Percentiles rank a stretch among this genome's conserved stretches.
phyloP scores from a whole-genome alignment of 53 echinoderm and acorn worm genomes.

The Apostichopus leukothele region DNA sequence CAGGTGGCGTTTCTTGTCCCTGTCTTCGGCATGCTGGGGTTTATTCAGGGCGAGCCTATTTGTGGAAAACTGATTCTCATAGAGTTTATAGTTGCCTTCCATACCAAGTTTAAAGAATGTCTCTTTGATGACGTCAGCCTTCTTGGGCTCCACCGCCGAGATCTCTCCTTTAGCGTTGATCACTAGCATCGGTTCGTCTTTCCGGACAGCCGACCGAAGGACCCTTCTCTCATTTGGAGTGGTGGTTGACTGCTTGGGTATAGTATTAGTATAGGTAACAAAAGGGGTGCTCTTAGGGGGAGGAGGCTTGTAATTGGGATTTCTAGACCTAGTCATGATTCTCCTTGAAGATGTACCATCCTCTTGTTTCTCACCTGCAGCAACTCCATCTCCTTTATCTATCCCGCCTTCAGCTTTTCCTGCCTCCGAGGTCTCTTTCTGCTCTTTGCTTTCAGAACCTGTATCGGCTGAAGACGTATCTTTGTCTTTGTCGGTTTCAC shows the following conservation, averaged over 20 bases:
- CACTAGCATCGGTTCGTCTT: conserved; percentile 75
- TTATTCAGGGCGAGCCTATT: conserved; percentile 92
- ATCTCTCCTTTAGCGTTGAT: conserved; percentile 98
- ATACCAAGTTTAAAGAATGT: conserved; percentile 76
- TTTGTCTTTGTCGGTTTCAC: neutral
- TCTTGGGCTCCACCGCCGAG: conserved; percentile 71
- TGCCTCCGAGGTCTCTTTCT: neutral
- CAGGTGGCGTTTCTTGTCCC: conserved; percentile 88
- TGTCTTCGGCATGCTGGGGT: conserved; percentile 91
- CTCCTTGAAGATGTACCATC: conserved; percentile 26
- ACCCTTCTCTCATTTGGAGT: conserved; percentile 33
- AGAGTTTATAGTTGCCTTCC: conserved; percentile 96
- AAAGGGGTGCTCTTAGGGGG: conserved; percentile 92
- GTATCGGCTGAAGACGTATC: neutral
- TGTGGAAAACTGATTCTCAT: conserved; percentile 82
- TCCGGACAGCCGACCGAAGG: conserved; percentile 33
- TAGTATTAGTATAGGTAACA: conserved; percentile 81
- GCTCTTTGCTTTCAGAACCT: neutral
- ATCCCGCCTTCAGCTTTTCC: neutral
- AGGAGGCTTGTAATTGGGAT: conserved; percentile 98
- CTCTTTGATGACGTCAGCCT: conserved; percentile 51
- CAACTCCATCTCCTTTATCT: conserved; percentile 44
- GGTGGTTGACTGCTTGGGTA: conserved; percentile 63
- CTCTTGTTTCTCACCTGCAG: conserved; percentile 39
- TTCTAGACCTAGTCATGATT: conserved; percentile 97